Percentiles rank a stretch among this genome's conserved stretches.
These are phyloP conservation scores for Byasa hedistus DNA, from an alignment of 2,888 invertebrate species.

Conservation along the genomic window DNA sequence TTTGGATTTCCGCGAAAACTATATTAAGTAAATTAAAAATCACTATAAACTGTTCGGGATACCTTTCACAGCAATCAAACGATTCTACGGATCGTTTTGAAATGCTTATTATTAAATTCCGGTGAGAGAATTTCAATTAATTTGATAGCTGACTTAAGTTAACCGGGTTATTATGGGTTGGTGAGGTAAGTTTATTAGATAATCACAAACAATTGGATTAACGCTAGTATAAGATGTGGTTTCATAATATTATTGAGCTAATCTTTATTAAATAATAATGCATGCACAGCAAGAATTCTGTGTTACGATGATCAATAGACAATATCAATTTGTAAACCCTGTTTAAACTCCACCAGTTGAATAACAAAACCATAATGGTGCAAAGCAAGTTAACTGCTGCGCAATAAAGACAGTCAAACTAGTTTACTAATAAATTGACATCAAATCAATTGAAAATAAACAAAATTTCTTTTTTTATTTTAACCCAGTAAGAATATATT, in stretches of 20 bases:
- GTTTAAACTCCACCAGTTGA: too few relatives aligned
- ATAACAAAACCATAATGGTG: too few relatives aligned
- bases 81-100: background rate
- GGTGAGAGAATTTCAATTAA: constrained; percentile 3
- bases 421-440: background rate
- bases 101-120: constrained; percentile 3
- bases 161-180: background rate
- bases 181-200: constrained; percentile 2
- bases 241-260: background rate
- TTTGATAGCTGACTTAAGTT: constrained; percentile 9
- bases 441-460: background rate
- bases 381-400: too few relatives aligned
- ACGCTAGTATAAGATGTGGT: background rate
- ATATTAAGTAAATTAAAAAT: background rate
- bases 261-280: too few relatives aligned
- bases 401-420: too few relatives aligned
- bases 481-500: background rate
- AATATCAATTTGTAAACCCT: too few relatives aligned
- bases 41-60: background rate
- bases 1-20: background rate
- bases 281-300: too few relatives aligned
- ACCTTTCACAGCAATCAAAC: background rate
- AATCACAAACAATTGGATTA: background rate
- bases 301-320: too few relatives aligned
- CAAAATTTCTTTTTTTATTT: background rate